phyloP scores from a whole-genome alignment of 2,113 vertebrate species.

The Larimichthys polyactis region DNA sequence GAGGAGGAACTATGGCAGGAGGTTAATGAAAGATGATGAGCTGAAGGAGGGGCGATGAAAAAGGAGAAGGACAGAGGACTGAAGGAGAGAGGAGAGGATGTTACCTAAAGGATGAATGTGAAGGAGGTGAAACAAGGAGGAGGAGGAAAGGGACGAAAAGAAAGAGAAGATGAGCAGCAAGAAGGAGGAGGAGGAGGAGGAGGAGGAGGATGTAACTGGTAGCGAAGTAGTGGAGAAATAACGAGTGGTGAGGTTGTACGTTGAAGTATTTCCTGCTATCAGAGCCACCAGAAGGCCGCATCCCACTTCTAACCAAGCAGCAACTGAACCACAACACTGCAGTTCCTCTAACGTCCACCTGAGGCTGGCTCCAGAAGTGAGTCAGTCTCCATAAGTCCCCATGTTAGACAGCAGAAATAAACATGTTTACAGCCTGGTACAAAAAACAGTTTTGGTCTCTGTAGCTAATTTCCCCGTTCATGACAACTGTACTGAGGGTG shows the following conservation, averaged over 20 bases:
- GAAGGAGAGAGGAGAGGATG: not conserved
- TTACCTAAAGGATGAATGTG: slow-evolving; percentile 4
- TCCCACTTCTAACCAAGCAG: not conserved
- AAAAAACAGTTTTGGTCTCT: too few relatives aligned
- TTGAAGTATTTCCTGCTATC: too few relatives aligned
- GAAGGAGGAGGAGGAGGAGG: not conserved
- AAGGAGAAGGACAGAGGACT: slow-evolving; percentile 6
- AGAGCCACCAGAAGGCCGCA: not conserved
- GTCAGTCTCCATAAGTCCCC: too few relatives aligned
- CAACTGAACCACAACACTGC: too few relatives aligned
- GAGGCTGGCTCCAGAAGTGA: too few relatives aligned
- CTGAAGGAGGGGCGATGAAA: not conserved
- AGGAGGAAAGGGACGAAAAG: not conserved
- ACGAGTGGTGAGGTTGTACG: not conserved
- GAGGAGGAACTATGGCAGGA: not conserved
- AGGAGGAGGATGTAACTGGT: not conserved
- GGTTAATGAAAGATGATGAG: slow-evolving; percentile 28
- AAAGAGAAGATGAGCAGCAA: not conserved
- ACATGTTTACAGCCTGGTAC: too few relatives aligned
- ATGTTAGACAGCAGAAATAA: too few relatives aligned
- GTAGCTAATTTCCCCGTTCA: too few relatives aligned
- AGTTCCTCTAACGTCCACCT: too few relatives aligned
- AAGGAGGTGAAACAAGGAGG: slow-evolving; percentile 4
- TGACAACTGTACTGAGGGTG: too few relatives aligned
- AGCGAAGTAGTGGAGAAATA: not conserved